A percentile compares a stretch with the other conserved stretches of the same genome.
phyloP scores from a whole-genome alignment of 2,888 invertebrate species.

The Pollenia labialis region DNA sequence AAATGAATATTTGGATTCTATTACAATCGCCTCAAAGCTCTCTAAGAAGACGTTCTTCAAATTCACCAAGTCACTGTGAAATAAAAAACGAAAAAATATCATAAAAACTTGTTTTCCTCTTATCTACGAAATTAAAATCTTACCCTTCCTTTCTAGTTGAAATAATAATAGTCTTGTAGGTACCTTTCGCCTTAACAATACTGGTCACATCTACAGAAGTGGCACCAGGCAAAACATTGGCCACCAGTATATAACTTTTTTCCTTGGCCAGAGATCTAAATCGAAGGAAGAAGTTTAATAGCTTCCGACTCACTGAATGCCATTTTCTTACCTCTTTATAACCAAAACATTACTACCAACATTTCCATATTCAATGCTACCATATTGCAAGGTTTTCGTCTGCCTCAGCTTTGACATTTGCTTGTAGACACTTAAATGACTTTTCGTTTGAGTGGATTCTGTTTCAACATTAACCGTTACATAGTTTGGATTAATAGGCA shows the following conservation, averaged over 20 bases:
- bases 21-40: slow-evolving; percentile 80
- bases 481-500: slow-evolving; percentile 86
- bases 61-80: slow-evolving; percentile 76
- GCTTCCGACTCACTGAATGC: background rate
- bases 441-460: slow-evolving; percentile 83
- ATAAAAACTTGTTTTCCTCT: background rate
- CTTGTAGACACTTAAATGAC: slow-evolving; percentile 87
- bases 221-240: slow-evolving; percentile 83
- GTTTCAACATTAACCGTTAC: slow-evolving; percentile 85
- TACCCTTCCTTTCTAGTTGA: slow-evolving; percentile 79
- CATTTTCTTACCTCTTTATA: slow-evolving; percentile 77
- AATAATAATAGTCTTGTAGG: slow-evolving; percentile 76
- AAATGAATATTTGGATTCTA: slow-evolving; percentile 78
- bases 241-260: slow-evolving; percentile 83
- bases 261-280: slow-evolving; percentile 76
- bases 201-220: slow-evolving; percentile 82
- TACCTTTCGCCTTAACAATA: slow-evolving; percentile 74
- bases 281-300: background rate
- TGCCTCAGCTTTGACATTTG: slow-evolving; percentile 84
- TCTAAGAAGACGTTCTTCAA: slow-evolving; percentile 76
- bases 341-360: slow-evolving; percentile 79
- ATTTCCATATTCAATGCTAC: slow-evolving; percentile 77
- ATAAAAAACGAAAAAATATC: background rate
- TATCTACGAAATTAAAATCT: slow-evolving; percentile 52
- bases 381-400: slow-evolving; percentile 78